Evolutionary conservation across 2,113 vertebrate species (phyloP), one percentile per base, ranked within the genome.

Genomic region (Crotalus viridis): DNA sequence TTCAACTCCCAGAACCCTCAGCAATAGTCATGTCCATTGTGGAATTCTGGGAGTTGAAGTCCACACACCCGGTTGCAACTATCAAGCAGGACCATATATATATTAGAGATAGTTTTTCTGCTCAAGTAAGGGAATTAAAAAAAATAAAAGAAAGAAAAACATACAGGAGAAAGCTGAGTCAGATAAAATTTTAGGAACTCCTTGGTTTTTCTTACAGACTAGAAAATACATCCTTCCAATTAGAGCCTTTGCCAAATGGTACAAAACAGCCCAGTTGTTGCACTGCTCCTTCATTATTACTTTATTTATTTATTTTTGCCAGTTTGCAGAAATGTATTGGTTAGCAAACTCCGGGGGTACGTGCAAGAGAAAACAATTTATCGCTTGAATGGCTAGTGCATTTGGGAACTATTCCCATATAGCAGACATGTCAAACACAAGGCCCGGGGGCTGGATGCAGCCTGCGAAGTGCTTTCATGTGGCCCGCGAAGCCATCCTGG

Each of bases 311-410:
- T 61, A 10, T 28, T 95, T 81, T 39, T 48, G 94, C 95, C 94
- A 93, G 64, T 95, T 96, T 96, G 90, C 85, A 94, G 91, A 74
- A 95, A 94, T 90, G 8, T 87, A 90, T 88, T 93, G 95, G 95
- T 96, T 96, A 96, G 94, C 95, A 92, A 17, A 64, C 10, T 96
- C 96, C 96, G 91, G 89, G 43, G 93, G 94, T 95, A 95, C 55
- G 91, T 4, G 0, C 46, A 90, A 93, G 94, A 95, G 96, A 96
- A 96, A 96, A 54, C 89, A 93, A 95, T 92, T 39, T 39, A 39
- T 39, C 39, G 39, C 39, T 39, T 39, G 39, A 39, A 39, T 39
- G 39, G 39, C 2, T 0, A 93, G 93, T 90, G 94, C 64, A 81
- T 94, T 92, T 87, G 95, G 95, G 94, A 95, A 96, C 95, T 89